A percentile compares a stretch with the other conserved stretches of the same genome.
Conservation (phyloP, 1,140 invertebrate species). For the Bradynema listronoti region DNA sequence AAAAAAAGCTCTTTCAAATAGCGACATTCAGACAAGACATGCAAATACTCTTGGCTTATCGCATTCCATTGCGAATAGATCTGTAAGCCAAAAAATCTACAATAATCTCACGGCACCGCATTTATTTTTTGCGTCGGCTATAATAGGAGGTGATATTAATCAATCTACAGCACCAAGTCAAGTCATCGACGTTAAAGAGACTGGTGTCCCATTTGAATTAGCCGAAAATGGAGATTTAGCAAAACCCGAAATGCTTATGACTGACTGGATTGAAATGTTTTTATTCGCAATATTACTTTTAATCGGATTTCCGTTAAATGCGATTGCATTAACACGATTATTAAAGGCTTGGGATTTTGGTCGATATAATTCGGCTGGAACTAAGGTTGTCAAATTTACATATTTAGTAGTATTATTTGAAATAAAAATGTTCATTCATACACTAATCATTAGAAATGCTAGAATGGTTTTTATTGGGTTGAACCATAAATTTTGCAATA, state of each 20-base stretch:
- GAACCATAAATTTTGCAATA: slow-evolving; percentile 13
- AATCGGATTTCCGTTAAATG: slow-evolving; percentile 31
- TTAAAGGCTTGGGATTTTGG: slow-evolving; percentile 20
- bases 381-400: slow-evolving; percentile 21
- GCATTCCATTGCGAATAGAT: no score
- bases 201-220: slow-evolving; percentile 5
- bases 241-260: slow-evolving; percentile 10
- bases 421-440: background rate
- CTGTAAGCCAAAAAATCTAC: no score
- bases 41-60: no score
- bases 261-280: slow-evolving; percentile 37
- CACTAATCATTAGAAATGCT: slow-evolving; percentile 6
- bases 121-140: no score
- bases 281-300: slow-evolving; percentile 26
- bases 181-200: no score
- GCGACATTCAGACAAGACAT: no score
- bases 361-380: slow-evolving; percentile 26
- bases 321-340: slow-evolving; percentile 26
- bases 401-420: background rate
- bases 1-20: no score
- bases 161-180: no score
- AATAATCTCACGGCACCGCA: no score
- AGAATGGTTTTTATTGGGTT: slow-evolving; percentile 15
- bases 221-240: background rate
- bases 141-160: no score